These are phyloP conservation scores for Deilephila porcellus DNA, from an alignment of 2,888 invertebrate species.

Conservation along the genomic window DNA sequence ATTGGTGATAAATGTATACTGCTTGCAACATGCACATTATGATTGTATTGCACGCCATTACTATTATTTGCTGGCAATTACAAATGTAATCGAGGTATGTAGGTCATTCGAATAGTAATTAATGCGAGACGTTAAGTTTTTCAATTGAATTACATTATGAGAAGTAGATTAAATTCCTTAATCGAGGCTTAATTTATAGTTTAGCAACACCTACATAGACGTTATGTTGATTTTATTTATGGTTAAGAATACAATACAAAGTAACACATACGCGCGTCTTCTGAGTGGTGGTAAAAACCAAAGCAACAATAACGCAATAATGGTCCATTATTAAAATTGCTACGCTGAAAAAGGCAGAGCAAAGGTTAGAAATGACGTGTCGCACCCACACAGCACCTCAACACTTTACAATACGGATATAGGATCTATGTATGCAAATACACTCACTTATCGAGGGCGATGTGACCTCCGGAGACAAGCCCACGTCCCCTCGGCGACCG, in stretches of 20 bases:
- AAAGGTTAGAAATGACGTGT: conserved; percentile 75
- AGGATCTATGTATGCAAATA: conserved; percentile 71
- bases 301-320: conserved; percentile 18
- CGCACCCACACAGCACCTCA: conserved; percentile 65
- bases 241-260: neutral
- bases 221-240: neutral
- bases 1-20: conserved; percentile 5
- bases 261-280: neutral
- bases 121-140: conserved; percentile 11
- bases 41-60: conserved; percentile 17
- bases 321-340: conserved; percentile 37
- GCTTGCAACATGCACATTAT: neutral
- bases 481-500: conserved; percentile 65
- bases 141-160: neutral
- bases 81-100: conserved; percentile 23
- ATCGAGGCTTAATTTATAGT: neutral
- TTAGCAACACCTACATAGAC: neutral
- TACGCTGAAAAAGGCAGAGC: conserved; percentile 58
- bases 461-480: conserved; percentile 68
- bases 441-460: conserved; percentile 75
- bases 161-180: neutral
- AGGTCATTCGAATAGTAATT: conserved; percentile 24
- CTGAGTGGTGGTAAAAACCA: neutral
- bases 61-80: conserved; percentile 21
- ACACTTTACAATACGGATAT: conserved; percentile 65